These are phyloP conservation scores for Chelidonichthys spinosus DNA, from an alignment of 2,797 vertebrate species.

Conservation along the genomic window DNA sequence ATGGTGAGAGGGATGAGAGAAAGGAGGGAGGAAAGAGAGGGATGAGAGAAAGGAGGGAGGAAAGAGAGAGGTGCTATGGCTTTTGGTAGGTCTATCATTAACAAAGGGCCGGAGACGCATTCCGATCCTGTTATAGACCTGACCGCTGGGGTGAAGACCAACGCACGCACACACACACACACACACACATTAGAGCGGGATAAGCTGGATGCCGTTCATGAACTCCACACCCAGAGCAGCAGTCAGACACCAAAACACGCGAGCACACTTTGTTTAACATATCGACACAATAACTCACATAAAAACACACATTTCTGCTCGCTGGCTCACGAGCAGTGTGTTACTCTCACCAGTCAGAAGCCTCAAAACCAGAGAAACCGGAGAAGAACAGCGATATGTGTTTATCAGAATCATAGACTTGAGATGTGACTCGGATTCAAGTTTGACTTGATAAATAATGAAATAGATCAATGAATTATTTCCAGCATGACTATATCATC, in stretches of 20 bases:
- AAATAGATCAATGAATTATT: too few species aligned
- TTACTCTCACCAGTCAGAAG: constrained; percentile 56
- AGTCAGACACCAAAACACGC: constrained; percentile 48
- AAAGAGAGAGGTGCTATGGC: constrained; percentile 81
- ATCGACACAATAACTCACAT: constrained; percentile 13
- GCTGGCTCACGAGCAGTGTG: constrained; percentile 18
- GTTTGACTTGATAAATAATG: too few species aligned
- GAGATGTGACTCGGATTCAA: too few species aligned
- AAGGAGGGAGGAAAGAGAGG: constrained; percentile 31
- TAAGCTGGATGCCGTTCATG: constrained; percentile 51
- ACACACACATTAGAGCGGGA: constrained; percentile 47
- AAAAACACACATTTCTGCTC: constrained; percentile 31
- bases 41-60: constrained; percentile 47
- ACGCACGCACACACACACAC: constrained; percentile 54
- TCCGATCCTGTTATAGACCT: constrained; percentile 85
- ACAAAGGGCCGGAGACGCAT: constrained; percentile 83
- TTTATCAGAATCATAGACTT: constrained; percentile 8
- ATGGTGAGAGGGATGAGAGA: constrained; percentile 56
- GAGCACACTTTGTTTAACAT: constrained; percentile 20
- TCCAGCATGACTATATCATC: too few species aligned
- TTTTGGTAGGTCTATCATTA: constrained; percentile 87
- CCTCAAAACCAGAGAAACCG: constrained; percentile 57
- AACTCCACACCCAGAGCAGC: constrained; percentile 64
- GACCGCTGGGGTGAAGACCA: constrained; percentile 79
- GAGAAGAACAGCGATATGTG: constrained; percentile 27